Percentiles rank a stretch among this genome's conserved stretches.
Conservation (phyloP, 2,888 invertebrate genomes). For the Chrysolina americana region DNA sequence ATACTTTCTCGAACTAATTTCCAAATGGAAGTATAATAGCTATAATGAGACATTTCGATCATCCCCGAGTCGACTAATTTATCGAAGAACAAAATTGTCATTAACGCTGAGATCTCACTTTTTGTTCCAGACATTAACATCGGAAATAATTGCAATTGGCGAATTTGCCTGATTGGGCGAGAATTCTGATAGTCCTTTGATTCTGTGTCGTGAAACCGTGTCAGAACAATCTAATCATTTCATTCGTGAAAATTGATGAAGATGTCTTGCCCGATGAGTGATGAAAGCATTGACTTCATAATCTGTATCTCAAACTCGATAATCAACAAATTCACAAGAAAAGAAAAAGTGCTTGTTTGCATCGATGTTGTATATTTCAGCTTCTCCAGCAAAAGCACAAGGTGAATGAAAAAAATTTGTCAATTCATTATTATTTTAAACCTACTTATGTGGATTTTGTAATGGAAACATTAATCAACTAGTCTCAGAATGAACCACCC, state of each 20-base stretch:
- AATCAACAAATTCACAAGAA: too few species aligned
- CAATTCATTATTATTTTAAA: too few species aligned
- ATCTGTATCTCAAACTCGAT: too few species aligned
- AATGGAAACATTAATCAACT: too few species aligned
- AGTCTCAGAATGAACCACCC: too few species aligned
- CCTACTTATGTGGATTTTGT: too few species aligned
- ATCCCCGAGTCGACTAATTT: background rate
- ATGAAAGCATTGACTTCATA: too few species aligned
- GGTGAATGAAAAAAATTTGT: too few species aligned
- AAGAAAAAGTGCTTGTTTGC: too few species aligned
- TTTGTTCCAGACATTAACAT: background rate
- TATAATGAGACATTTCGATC: constrained; percentile 5
- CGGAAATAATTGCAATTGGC: background rate
- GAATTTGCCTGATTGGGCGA: background rate
- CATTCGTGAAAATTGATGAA: background rate
- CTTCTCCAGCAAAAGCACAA: too few species aligned
- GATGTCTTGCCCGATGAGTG: too few species aligned
- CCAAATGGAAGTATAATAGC: constrained; percentile 7
- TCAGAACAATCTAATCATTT: background rate
- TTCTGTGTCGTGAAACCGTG: background rate
- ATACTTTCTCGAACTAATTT: background rate
- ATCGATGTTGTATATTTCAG: too few species aligned
- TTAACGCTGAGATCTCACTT: constrained; percentile 9
- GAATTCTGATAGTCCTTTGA: background rate
- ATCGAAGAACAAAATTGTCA: constrained; percentile 8